Conservation (phyloP, 2,113 vertebrate species). For the Zosterops borbonicus region DNA sequence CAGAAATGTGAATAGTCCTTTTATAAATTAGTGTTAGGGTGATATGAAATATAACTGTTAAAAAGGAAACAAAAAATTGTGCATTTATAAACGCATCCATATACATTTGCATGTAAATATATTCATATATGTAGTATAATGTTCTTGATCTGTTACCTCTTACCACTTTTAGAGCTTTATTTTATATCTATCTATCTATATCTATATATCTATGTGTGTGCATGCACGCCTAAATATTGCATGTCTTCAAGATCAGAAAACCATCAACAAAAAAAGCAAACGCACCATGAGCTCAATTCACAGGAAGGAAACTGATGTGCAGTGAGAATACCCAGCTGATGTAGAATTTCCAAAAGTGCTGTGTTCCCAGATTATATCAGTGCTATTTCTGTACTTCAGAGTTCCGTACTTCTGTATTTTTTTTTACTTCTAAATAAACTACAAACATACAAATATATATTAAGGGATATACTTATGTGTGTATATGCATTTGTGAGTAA, state of each 20-base stretch:
- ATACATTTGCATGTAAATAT: not conserved
- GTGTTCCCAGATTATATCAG: not conserved
- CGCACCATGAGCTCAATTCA: not conserved
- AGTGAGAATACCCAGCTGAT: not conserved
- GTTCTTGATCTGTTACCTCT: not conserved
- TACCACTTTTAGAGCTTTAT: not conserved
- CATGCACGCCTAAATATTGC: not conserved
- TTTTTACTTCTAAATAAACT: not conserved
- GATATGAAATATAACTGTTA: not conserved
- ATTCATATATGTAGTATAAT: not conserved
- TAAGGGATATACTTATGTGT: too few relatives aligned
- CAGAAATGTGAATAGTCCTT: not conserved
- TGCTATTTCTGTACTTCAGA: not conserved
- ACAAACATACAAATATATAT: too few relatives aligned
- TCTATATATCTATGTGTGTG: not conserved
- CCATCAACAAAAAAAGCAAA: not conserved
- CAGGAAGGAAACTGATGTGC: not conserved
- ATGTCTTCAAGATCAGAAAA: not conserved
- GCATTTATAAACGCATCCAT: not conserved
- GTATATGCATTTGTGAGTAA: not conserved
- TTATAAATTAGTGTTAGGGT: not conserved
- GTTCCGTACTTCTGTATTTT: not conserved
- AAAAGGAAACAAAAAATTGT: not conserved
- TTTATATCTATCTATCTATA: too few relatives aligned
- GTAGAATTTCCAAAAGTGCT: not conserved